phyloP scores from a whole-genome alignment of 2,113 vertebrate genomes.

The Lampris megalopsis region DNA sequence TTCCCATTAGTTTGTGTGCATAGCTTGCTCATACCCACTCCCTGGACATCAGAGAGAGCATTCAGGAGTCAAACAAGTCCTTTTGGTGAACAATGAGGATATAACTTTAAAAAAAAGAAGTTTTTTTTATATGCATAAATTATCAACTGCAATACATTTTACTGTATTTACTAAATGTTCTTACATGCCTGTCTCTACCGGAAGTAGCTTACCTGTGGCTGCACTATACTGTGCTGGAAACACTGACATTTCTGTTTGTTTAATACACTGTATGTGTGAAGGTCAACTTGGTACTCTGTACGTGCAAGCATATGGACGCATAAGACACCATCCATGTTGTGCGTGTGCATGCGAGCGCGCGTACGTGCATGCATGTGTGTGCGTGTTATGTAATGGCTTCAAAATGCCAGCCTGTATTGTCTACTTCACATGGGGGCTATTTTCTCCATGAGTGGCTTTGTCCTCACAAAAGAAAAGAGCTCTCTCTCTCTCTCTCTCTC shows the following conservation, averaged over 20 bases:
- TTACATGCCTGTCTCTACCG: not conserved
- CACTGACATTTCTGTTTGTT: not conserved
- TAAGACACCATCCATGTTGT: conserved; percentile 2
- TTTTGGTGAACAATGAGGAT: no score
- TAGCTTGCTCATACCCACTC: no score
- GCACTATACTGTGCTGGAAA: not conserved
- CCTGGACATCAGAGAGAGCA: no score
- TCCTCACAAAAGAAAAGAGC: conserved; percentile 49
- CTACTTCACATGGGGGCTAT: conserved; percentile 60
- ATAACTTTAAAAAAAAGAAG: no score
- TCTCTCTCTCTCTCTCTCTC: conserved; percentile 35
- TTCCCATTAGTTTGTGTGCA: no score
- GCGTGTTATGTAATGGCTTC: not conserved
- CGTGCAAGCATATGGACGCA: not conserved
- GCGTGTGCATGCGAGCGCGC: conserved; percentile 17
- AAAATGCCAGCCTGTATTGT: conserved; percentile 39
- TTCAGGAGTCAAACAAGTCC: no score
- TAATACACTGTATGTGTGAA: not conserved
- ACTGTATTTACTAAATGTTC: not conserved
- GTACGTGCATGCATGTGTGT: conserved; percentile 25
- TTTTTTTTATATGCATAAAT: no score
- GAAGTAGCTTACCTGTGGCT: not conserved
- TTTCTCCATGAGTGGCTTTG: conserved; percentile 70
- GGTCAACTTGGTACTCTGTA: conserved; percentile 5
- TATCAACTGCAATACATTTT: no score